Conservation (phyloP, 2,797 vertebrate species). For the Acipenser oxyrinchus region DNA sequence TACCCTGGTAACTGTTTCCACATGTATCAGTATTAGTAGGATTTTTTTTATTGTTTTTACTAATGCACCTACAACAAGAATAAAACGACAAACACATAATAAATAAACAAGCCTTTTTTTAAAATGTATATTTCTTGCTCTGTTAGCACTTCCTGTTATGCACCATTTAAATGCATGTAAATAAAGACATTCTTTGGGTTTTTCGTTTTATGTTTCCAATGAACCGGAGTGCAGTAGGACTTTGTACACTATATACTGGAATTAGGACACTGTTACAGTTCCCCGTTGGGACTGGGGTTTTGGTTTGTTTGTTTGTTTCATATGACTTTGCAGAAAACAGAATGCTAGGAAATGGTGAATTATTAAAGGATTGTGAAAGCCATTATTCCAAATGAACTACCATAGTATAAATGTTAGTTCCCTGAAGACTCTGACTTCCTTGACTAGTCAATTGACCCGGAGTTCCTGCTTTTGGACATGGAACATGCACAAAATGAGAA, state of each 20-base stretch:
- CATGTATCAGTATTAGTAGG: background rate
- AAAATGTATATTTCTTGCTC: constrained; percentile 3
- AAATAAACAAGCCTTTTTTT: background rate
- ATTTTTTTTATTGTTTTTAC: too few relatives aligned
- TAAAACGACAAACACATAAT: constrained; percentile 2
- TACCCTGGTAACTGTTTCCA: background rate
- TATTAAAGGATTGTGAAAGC: too few relatives aligned
- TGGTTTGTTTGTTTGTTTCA: too few relatives aligned
- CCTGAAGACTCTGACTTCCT: constrained; percentile 32
- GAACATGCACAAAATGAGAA: constrained; percentile 24
- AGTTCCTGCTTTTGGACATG: constrained; percentile 44
- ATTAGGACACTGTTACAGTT: too few relatives aligned
- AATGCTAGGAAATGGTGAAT: too few relatives aligned
- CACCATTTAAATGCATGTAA: constrained; percentile 6
- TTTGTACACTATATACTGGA: too few relatives aligned
- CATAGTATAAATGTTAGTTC: constrained; percentile 21
- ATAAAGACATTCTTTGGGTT: too few relatives aligned
- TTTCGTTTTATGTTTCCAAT: too few relatives aligned
- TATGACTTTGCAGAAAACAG: too few relatives aligned
- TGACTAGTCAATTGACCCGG: constrained; percentile 44
- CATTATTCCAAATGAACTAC: too few relatives aligned
- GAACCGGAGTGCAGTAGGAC: too few relatives aligned
- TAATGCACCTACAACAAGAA: background rate
- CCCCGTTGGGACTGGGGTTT: too few relatives aligned
- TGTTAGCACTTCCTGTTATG: constrained; percentile 8